These are phyloP conservation scores for Agelaius tricolor DNA, from an alignment of 2,113 vertebrate species.

Conservation along the genomic window DNA sequence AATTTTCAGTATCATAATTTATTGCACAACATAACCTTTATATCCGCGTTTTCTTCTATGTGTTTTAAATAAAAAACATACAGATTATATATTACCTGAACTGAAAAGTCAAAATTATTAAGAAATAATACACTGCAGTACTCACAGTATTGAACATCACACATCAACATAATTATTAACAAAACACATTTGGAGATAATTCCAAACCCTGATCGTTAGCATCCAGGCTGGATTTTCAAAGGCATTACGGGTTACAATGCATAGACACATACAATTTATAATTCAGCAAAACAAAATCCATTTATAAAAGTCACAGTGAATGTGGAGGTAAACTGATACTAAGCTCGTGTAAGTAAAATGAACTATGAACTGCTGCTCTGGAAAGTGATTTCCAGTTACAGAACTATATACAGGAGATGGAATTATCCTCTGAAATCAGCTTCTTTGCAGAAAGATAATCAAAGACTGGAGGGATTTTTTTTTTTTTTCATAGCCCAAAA, in stretches of 20 bases:
- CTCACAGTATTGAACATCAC: not conserved
- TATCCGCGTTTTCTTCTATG: not conserved
- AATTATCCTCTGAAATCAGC: not conserved
- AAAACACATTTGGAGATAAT: conserved; percentile 21
- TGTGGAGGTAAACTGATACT: conserved; percentile 22
- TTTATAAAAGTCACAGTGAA: conserved; percentile 57
- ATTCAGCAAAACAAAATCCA: conserved; percentile 25
- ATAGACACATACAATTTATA: conserved; percentile 28
- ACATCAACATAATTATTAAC: not conserved
- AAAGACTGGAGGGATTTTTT: not conserved
- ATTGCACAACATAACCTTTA: conserved; percentile 49
- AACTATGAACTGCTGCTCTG: not conserved
- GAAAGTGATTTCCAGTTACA: conserved; percentile 14
- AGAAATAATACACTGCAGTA: not conserved
- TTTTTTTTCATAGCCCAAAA: not conserved
- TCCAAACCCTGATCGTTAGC: not conserved
- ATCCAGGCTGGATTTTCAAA: conserved; percentile 43
- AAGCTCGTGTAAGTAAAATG: not conserved
- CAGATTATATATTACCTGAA: not conserved
- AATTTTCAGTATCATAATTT: not conserved
- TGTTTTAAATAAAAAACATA: conserved; percentile 24
- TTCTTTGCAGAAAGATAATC: not conserved
- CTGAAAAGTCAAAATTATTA: not conserved
- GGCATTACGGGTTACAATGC: conserved; percentile 49
- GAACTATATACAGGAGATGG: not conserved